Evolutionary conservation across 2,888 invertebrate genomes (phyloP), one percentile per base, ranked within the genome.

Genomic region (Sussaba pulchella): DNA sequence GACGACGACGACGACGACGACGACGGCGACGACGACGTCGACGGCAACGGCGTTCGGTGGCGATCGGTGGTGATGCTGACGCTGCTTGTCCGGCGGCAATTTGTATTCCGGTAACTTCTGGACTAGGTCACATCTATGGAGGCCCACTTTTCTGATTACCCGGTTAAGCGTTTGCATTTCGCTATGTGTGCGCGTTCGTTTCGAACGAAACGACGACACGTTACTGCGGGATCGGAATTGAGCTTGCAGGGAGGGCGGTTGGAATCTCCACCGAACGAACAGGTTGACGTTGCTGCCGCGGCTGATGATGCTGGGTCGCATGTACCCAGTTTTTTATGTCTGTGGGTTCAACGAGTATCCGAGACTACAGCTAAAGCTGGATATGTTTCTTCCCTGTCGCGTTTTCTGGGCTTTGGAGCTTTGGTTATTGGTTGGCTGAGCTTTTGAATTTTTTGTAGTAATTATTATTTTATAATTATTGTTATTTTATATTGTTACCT

Each of bases 121-220:
- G 89, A 90, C 90, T 90, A 90, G 89, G 89, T 90, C 90, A 90
- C 89, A 88, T 88, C 88, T 86, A 87, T 87, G 87, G 87, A 89
- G 89, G 86, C 88, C 87, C 89, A 88, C 89, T 90, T 90, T 90
- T 89, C 87, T 90, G 89, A 90, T 89, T 90, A 89, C 88, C 61
- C 87, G 87, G 86, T 88, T 89, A 89, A 88, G 85, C 88, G 87
- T 87, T 88, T 87, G 87, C 85, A 88, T 87, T 88, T 88, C 82
- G 85, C 82, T 84, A 84, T 79, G 59, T 59, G 36, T 59, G 71
- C 31, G 59, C 12, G 8, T 12, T 4, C 8, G 41, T 63, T n/a
- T 63, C 31, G 31, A 73, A 63, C 52, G 31, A 36, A 63, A 72
- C 67, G 59, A n/a, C 59, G 50, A 36, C 43, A 14, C 52, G 69